These are phyloP conservation scores for Lamproptera curius DNA, from an alignment of 2,888 invertebrate genomes.

Conservation along the genomic window DNA sequence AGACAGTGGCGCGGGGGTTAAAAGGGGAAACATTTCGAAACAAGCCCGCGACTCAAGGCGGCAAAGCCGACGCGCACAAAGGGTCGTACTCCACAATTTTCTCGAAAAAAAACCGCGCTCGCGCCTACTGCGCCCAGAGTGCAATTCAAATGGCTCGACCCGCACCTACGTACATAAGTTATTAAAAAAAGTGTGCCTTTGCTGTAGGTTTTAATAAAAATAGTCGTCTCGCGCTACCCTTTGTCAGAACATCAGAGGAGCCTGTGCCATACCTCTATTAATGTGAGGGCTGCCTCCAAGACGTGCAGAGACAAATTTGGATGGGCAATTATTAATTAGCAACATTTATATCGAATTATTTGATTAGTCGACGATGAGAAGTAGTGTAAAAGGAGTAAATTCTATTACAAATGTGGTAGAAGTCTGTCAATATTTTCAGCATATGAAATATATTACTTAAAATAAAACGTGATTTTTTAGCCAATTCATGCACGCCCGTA, in stretches of 20 bases:
- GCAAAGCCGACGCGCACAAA: conserved; percentile 54
- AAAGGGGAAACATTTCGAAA: conserved; percentile 36
- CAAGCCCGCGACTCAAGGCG: conserved; percentile 51
- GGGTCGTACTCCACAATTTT: conserved; percentile 60
- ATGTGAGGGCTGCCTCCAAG: conserved; percentile 63
- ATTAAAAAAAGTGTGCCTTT: conserved; percentile 75
- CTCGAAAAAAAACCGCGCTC: conserved; percentile 53
- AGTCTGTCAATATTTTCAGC: no score
- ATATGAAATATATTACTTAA: no score
- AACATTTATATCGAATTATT: conserved; percentile 22
- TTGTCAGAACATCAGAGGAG: conserved; percentile 72
- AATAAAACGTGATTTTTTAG: no score
- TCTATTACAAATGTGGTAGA: no score
- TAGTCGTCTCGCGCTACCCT: conserved; percentile 71
- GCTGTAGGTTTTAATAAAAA: conserved; percentile 76
- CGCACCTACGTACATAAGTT: conserved; percentile 69
- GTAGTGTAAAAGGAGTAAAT: no score
- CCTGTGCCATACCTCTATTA: conserved; percentile 64
- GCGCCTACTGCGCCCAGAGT: conserved; percentile 48
- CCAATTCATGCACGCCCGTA: no score
- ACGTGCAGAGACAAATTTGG: conserved; percentile 55
- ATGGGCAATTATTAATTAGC: conserved; percentile 36
- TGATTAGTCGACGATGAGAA: no score
- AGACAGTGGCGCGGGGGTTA: conserved; percentile 26
- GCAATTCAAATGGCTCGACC: conserved; percentile 50